phyloP scores from a whole-genome alignment of 2,797 vertebrate species.

The Carapus acus region DNA sequence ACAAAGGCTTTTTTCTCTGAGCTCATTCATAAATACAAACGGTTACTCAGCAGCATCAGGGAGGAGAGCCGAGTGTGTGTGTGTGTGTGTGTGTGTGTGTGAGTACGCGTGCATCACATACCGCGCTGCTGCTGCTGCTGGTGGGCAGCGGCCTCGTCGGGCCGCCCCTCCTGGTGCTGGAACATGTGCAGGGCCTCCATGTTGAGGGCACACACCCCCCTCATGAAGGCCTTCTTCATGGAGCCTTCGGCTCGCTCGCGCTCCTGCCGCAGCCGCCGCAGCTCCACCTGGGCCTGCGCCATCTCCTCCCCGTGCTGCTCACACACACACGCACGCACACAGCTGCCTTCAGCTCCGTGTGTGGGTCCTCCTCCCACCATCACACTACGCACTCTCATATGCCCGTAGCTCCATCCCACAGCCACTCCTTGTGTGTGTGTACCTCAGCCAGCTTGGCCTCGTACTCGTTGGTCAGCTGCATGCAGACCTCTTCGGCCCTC shows the following conservation, averaged over 20 bases:
- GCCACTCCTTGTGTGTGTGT: constrained; percentile 22
- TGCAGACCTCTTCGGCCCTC: constrained; percentile 85
- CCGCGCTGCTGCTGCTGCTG: constrained; percentile 73
- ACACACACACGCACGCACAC: constrained; percentile 11
- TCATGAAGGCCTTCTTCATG: constrained; percentile 98
- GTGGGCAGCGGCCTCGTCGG: constrained; percentile 50
- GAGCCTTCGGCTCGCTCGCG: constrained; percentile 86
- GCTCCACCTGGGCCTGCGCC: constrained; percentile 79
- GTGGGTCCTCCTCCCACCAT: too few relatives aligned
- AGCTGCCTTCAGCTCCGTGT: too few relatives aligned
- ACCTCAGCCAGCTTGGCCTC: constrained; percentile 84
- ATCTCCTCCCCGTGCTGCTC: constrained; percentile 74
- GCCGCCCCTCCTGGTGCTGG: constrained; percentile 71
- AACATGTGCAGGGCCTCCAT: constrained; percentile 95
- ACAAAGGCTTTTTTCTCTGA: constrained; percentile 9
- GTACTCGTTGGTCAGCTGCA: constrained; percentile 80
- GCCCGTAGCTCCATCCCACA: too few relatives aligned
- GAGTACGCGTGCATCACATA: constrained; percentile 36
- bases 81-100: neutral
- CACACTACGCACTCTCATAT: too few relatives aligned
- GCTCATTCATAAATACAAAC: constrained; percentile 34
- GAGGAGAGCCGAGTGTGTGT: neutral
- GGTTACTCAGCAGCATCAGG: constrained; percentile 7
- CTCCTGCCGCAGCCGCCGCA: constrained; percentile 80
- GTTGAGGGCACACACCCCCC: constrained; percentile 94